phyloP scores from a whole-genome alignment of 2,797 vertebrate genomes.

The Babyrousa celebensis region DNA sequence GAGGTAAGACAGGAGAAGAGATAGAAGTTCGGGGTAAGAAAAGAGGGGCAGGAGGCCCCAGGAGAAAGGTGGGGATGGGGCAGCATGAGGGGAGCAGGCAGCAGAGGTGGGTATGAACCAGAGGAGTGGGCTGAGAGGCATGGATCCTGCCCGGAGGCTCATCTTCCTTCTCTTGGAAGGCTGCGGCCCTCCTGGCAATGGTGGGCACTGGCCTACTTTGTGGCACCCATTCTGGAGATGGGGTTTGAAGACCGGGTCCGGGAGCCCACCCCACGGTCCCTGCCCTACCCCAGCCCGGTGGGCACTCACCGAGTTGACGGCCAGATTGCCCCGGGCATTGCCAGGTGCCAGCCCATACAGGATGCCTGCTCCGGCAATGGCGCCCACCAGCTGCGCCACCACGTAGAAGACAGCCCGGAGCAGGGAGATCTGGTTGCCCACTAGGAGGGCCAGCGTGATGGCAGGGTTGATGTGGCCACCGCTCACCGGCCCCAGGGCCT shows the following conservation, averaged over 20 bases:
- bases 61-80: not conserved
- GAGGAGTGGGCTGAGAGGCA: no score
- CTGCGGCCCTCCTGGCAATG: not conserved
- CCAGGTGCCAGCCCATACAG: constrained; percentile 89
- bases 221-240: not conserved
- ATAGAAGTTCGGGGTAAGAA: not conserved
- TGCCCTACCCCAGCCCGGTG: not conserved
- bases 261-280: not conserved
- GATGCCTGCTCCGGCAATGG: constrained; percentile 91
- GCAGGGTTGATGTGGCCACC: constrained; percentile 92
- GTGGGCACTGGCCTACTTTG: not conserved
- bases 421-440: constrained; percentile 93
- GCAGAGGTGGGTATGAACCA: no score
- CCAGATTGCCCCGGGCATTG: constrained; percentile 91
- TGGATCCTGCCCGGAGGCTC: not conserved
- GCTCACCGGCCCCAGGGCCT: constrained; percentile 91
- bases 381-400: constrained; percentile 90
- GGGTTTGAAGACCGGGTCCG: not conserved
- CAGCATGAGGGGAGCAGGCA: not conserved
- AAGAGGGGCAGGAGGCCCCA: not conserved
- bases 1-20: not conserved
- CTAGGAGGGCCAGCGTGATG: constrained; percentile 91
- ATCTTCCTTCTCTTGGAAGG: not conserved
- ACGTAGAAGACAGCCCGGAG: constrained; percentile 90
- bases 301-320: constrained; percentile 91